A percentile compares a stretch with the other conserved stretches of the same genome.
phyloP scores from a whole-genome alignment of 1,140 invertebrate species.

The Aporrectodea caliginosa region DNA sequence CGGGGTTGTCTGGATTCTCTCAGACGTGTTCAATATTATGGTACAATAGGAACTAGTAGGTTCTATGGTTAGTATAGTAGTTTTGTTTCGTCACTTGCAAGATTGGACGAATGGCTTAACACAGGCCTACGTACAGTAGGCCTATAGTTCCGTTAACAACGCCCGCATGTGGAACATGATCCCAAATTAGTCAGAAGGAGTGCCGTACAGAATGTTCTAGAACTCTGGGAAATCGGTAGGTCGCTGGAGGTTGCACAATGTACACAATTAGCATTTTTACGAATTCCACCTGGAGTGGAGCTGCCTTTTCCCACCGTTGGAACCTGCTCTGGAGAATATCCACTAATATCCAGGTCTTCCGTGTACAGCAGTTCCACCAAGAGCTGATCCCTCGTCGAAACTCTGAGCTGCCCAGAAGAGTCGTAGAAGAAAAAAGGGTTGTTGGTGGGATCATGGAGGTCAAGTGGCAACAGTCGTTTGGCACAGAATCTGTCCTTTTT shows the following conservation, averaged over 20 bases:
- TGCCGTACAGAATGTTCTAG: no score
- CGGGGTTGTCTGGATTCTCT: no score
- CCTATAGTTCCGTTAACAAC: no score
- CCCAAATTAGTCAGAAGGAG: no score
- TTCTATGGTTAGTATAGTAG: no score
- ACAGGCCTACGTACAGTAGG: no score
- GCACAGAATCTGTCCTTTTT: constrained; percentile 42
- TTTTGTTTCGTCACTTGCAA: no score
- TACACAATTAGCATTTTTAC: not conserved
- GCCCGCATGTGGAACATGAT: no score
- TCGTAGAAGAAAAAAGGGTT: constrained; percentile 13
- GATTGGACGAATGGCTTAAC: no score
- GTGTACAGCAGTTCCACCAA: constrained; percentile 38
- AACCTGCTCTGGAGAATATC: not conserved
- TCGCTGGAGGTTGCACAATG: not conserved
- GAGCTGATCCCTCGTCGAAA: constrained; percentile 3
- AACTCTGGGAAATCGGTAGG: not conserved
- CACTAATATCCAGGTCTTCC: constrained; percentile 33
- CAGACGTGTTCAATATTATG: no score
- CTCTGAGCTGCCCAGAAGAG: not conserved
- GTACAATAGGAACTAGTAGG: no score
- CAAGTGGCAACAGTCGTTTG: constrained; percentile 29
- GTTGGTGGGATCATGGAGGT: constrained; percentile 35
- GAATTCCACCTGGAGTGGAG: constrained; percentile 11
- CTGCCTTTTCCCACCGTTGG: constrained; percentile 6